Base-by-base conservation (phyloP, 2,888 invertebrate genomes). In the Mesorhabditis spiculigera region DNA sequence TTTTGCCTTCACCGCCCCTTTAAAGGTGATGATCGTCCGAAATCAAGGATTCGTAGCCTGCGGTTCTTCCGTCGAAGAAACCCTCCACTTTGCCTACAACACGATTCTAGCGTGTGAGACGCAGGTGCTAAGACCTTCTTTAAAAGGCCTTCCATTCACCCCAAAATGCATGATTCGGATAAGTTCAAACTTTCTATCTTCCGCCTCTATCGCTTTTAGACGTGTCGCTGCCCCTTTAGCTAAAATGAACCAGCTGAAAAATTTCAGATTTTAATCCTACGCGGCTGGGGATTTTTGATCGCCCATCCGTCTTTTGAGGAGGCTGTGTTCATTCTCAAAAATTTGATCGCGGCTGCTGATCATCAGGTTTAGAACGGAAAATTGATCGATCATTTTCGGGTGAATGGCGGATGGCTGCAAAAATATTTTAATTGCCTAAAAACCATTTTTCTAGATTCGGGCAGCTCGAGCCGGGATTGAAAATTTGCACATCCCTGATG, bases 281-380 rank as follows among this genome's bases (percentile, higher is more conserved):
- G 91, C 76, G 93, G 93, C 87, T 91, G 93, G 85, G 93, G 95
- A 75, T 93, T 94, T 43, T 90, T 96, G 28, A 94, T 95, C 87
- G 94, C 95, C 88, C 96, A 96, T 45, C 93, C 92, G 86, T 93
- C 94, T 4, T 91, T 96, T 68, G 97, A 97, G 88, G 97, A 98
- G 88, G 95, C 96, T 16, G 88, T 86, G 78, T 85, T 86, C 75
- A 82, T 84, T 74, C 86, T 86, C 69, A 82, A 70, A 45, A 86
- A 86, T 75, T 78, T 87, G 61, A 85, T 87, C 78, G 77, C 82
- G 63, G 88, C 87, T n/a, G 86, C 87, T 78, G 86, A 87, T 71
- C 80, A 86, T 71, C 88, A 88, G 86, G 88, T 88, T 50, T 50
- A 13, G n/a, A 28, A 28, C 28, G 28, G 28, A 28, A 28, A 28